A percentile compares a stretch with the other conserved stretches of the same genome.
Conservation (phyloP, 1,140 invertebrate genomes). For the Polypedilum pembai region DNA sequence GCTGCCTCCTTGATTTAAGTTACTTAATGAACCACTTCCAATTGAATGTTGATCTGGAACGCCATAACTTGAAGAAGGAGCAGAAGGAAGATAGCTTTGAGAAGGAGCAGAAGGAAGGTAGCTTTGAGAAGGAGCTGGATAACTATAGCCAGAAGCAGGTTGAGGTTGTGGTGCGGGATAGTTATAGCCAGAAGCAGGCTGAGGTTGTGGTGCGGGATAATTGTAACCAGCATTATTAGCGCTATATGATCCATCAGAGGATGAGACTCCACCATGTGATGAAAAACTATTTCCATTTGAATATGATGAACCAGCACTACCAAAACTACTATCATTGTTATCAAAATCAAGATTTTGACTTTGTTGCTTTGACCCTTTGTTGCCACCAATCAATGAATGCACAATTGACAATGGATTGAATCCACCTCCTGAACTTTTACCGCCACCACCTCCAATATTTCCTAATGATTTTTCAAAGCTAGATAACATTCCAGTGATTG, state of each 20-base stretch:
- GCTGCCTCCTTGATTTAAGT: too few relatives aligned
- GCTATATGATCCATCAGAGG: background rate
- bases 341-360: background rate
- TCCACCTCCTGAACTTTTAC: too few relatives aligned
- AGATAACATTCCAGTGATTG: too few relatives aligned
- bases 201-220: background rate
- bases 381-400: too few relatives aligned
- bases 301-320: background rate
- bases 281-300: background rate
- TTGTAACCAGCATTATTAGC: background rate
- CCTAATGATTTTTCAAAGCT: too few relatives aligned
- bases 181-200: background rate
- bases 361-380: background rate
- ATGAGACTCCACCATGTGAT: background rate
- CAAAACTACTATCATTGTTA: background rate
- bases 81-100: too few relatives aligned
- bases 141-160: too few relatives aligned
- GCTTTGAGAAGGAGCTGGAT: too few relatives aligned
- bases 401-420: too few relatives aligned
- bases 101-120: too few relatives aligned
- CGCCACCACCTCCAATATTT: too few relatives aligned
- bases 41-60: background rate
- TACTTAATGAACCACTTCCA: too few relatives aligned
- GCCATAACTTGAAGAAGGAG: background rate
- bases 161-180: background rate